Evolutionary conservation across 1,140 invertebrate genomes (phyloP).

Genomic region (Tribolium madens): DNA sequence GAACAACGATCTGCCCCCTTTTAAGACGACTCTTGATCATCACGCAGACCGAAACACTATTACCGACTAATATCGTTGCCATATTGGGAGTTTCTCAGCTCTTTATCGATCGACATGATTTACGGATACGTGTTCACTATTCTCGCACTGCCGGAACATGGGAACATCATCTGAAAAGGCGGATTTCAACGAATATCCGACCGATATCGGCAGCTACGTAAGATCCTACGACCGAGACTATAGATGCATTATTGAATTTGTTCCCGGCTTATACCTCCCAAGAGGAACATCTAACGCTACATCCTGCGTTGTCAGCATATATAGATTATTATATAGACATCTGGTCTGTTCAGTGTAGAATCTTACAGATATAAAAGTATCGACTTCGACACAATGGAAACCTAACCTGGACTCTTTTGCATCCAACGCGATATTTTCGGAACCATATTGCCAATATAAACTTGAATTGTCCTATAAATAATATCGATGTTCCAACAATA

Average conservation of each 20-base stretch:
- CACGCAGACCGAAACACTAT: not conserved
- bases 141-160: slow-evolving; percentile 56
- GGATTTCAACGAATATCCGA: slow-evolving; percentile 47
- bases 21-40: slow-evolving; percentile 21
- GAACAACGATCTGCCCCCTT: slow-evolving; percentile 39
- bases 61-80: slow-evolving; percentile 14
- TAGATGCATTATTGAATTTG: slow-evolving; percentile 67
- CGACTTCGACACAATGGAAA: slow-evolving; percentile 54
- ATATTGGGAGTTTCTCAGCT: slow-evolving; percentile 39
- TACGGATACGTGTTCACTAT: slow-evolving; percentile 59
- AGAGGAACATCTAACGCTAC: slow-evolving; percentile 61
- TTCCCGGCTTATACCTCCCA: slow-evolving; percentile 64
- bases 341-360: slow-evolving; percentile 64
- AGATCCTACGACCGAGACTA: slow-evolving; percentile 57
- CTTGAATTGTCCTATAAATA: slow-evolving; percentile 54
- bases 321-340: slow-evolving; percentile 68
- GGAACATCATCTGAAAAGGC: slow-evolving; percentile 54
- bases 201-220: slow-evolving; percentile 50
- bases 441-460: slow-evolving; percentile 54
- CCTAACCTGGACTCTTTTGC: slow-evolving; percentile 51
- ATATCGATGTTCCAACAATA: slow-evolving; percentile 49
- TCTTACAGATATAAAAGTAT: slow-evolving; percentile 65
- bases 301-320: slow-evolving; percentile 66
- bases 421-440: slow-evolving; percentile 52
- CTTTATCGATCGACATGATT: slow-evolving; percentile 56